Evolutionary conservation across 2,113 vertebrate genomes (phyloP).

Genomic region (Brachypteracias leptosomus): DNA sequence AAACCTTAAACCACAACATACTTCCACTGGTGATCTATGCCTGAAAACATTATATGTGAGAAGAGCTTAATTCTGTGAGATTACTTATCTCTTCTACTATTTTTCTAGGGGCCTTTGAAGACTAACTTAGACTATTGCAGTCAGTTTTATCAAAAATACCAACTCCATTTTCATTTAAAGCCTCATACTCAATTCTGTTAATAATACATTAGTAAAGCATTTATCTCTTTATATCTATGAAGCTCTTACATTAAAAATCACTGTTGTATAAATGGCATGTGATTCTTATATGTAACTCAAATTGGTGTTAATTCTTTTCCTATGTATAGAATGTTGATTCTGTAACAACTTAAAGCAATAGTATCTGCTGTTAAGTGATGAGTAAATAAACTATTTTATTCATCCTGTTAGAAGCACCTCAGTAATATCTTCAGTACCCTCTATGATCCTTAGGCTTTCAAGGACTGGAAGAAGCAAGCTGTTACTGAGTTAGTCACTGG

Average conservation of each 20-base stretch:
- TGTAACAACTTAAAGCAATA: background rate
- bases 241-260: background rate
- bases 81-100: background rate
- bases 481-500: background rate
- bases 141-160: background rate
- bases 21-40: background rate
- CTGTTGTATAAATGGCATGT: background rate
- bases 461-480: background rate
- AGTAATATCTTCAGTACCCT: background rate
- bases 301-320: background rate
- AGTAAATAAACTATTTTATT: background rate
- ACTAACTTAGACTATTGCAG: background rate
- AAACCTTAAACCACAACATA: too few relatives aligned
- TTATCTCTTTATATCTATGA: background rate
- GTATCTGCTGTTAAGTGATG: background rate
- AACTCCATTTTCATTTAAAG: background rate
- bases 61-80: background rate
- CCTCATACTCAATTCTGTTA: background rate
- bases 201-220: background rate
- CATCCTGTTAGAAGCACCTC: background rate
- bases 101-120: background rate
- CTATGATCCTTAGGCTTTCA: background rate
- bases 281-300: background rate
- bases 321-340: background rate
- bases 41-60: background rate